phyloP scores from a whole-genome alignment of 2,797 vertebrate species.

The Triplophysa yarkandensis region DNA sequence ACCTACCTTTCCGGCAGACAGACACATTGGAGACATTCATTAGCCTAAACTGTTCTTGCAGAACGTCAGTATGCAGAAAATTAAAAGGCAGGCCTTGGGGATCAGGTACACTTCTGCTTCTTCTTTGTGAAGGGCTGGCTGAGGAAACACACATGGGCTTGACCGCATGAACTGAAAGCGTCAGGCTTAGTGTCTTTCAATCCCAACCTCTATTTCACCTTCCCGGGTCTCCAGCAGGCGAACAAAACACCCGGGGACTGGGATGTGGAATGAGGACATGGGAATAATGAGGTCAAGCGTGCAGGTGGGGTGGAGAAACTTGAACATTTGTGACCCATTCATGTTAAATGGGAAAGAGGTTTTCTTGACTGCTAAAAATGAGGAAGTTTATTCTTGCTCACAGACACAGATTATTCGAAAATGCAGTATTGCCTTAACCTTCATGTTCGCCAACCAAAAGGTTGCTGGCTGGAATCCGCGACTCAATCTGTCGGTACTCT shows the following conservation, averaged over 20 bases:
- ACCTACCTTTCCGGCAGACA: background rate
- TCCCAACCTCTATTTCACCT: background rate
- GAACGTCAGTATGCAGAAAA: background rate
- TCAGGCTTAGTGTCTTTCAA: background rate
- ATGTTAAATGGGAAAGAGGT: background rate
- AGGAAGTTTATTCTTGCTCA: background rate
- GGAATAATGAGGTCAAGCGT: background rate
- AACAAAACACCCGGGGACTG: background rate
- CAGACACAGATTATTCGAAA: no score
- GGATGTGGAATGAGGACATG: background rate
- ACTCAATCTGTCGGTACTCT: no score
- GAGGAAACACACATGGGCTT: background rate
- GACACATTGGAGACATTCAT: background rate
- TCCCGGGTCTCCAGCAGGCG: background rate
- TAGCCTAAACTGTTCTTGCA: background rate
- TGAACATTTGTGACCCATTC: background rate
- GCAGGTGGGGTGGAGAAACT: constrained; percentile 1
- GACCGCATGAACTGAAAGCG: background rate
- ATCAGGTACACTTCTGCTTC: background rate
- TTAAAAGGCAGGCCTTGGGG: background rate
- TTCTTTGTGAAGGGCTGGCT: background rate
- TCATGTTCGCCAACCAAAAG: no score
- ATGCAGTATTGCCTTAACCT: no score
- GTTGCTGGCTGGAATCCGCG: no score
- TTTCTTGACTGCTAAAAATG: background rate